Conservation (phyloP, 2,888 invertebrate genomes). For the Ophion ellenae region DNA sequence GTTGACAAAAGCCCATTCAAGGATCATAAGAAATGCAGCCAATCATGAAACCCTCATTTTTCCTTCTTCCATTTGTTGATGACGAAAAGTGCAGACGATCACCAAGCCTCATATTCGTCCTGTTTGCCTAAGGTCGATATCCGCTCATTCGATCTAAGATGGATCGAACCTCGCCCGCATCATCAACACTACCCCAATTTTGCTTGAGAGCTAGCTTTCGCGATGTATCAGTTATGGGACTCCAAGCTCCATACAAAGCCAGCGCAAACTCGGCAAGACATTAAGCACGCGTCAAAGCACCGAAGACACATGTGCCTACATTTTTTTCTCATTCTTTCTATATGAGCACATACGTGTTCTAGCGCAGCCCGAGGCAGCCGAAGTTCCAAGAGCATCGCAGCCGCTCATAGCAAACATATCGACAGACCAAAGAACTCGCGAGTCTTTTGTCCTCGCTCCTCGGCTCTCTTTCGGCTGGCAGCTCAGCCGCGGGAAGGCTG, state of each 20-base stretch:
- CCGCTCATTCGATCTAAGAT: too few relatives aligned
- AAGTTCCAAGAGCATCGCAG: constrained; percentile 43
- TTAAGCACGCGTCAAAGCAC: constrained; percentile 32
- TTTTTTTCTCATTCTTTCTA: background rate
- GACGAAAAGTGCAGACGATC: too few relatives aligned
- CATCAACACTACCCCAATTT: too few relatives aligned
- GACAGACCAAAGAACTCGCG: constrained; percentile 46
- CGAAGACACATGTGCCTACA: constrained; percentile 5
- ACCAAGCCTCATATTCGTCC: too few relatives aligned
- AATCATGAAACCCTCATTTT: too few relatives aligned
- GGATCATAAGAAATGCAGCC: too few relatives aligned
- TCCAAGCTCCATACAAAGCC: background rate
- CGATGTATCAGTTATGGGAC: too few relatives aligned
- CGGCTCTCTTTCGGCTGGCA: constrained; percentile 23
- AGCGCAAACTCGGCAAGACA: constrained; percentile 24
- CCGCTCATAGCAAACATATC: constrained; percentile 30
- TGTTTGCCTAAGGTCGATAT: too few relatives aligned
- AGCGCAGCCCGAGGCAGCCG: constrained; percentile 1
- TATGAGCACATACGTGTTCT: constrained; percentile 23
- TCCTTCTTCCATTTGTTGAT: too few relatives aligned
- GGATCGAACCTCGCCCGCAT: too few relatives aligned
- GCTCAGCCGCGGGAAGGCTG: constrained; percentile 26
- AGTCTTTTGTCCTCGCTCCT: constrained; percentile 40
- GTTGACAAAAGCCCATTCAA: too few relatives aligned
- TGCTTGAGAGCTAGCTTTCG: too few relatives aligned